Conservation (phyloP, 2,113 vertebrate species). For the Siniperca knerii region DNA sequence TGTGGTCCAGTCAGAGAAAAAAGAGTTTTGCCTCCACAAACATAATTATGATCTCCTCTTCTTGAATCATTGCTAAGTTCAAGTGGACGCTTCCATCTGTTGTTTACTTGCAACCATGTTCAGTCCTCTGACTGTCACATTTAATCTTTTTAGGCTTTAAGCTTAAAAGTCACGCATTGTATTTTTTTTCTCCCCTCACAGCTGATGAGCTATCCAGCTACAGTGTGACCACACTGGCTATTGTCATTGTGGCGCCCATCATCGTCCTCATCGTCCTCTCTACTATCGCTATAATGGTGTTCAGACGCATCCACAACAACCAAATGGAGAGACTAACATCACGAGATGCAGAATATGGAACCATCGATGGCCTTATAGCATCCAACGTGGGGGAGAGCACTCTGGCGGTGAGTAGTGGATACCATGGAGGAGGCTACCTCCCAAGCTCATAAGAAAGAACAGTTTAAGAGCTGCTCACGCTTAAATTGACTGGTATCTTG, state of each 20-base stretch:
- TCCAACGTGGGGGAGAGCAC: conserved; percentile 98
- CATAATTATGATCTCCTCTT: conserved; percentile 33
- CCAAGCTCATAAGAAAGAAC: neutral
- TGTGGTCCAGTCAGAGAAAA: conserved; percentile 50
- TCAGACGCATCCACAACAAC: conserved; percentile 91
- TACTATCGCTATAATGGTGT: conserved; percentile 87
- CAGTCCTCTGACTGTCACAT: conserved; percentile 2
- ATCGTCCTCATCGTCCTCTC: conserved; percentile 90
- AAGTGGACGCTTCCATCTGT: neutral
- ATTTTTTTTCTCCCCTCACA: conserved; percentile 62
- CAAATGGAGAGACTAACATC: conserved; percentile 94
- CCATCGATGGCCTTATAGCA: conserved; percentile 96
- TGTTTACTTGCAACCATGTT: neutral
- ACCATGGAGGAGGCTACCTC: neutral
- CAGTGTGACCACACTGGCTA: conserved; percentile 88
- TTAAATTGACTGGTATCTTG: conserved; percentile 6
- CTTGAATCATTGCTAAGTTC: conserved; percentile 2
- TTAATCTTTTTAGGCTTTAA: neutral
- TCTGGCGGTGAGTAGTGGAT: conserved; percentile 90
- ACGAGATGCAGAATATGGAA: conserved; percentile 95
- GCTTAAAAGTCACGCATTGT: neutral
- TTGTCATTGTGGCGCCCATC: conserved; percentile 90
- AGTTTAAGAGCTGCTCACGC: neutral
- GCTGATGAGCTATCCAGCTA: conserved; percentile 86
- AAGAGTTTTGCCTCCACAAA: conserved; percentile 20